phyloP scores from a whole-genome alignment of 2,113 vertebrate genomes.

The Cyanoderma ruficeps region DNA sequence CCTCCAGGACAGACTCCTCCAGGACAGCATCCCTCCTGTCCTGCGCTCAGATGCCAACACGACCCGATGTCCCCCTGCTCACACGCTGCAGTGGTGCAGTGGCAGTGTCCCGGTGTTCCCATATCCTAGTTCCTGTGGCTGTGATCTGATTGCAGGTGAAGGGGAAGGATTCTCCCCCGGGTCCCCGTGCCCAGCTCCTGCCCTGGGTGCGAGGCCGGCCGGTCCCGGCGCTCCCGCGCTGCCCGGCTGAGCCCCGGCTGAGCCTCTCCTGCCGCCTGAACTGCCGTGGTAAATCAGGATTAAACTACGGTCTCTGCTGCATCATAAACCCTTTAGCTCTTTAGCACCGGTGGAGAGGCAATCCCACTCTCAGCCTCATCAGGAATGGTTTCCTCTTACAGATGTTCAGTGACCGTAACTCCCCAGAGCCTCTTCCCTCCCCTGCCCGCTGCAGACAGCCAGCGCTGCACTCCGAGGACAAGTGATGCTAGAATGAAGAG shows the following conservation, averaged over 20 bases:
- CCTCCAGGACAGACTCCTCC: background rate
- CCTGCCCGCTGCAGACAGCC: background rate
- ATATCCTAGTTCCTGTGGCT: background rate
- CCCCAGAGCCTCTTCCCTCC: background rate
- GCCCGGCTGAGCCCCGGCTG: background rate
- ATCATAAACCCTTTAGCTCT: constrained; percentile 44
- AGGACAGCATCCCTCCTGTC: background rate
- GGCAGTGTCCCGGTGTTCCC: accelerated
- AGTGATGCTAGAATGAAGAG: background rate
- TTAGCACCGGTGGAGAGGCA: constrained; percentile 22
- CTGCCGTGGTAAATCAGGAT: constrained; percentile 29
- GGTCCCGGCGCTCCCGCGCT: accelerated
- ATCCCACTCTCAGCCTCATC: background rate
- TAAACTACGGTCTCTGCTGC: constrained; percentile 33
- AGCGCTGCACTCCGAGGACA: background rate
- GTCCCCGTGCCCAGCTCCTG: background rate
- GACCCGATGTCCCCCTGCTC: accelerated
- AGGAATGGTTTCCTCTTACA: constrained; percentile 8
- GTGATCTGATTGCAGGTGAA: background rate
- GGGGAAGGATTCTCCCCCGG: background rate
- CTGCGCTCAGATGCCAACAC: accelerated
- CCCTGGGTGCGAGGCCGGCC: accelerated
- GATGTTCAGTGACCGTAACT: background rate
- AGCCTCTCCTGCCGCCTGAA: background rate
- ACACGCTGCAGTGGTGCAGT: background rate